Percentiles rank a stretch among this genome's conserved stretches.
phyloP scores from a whole-genome alignment of 30 jellyfish, hydroid and myxozoan genomes.

The Pseudorhiza aurosa region DNA sequence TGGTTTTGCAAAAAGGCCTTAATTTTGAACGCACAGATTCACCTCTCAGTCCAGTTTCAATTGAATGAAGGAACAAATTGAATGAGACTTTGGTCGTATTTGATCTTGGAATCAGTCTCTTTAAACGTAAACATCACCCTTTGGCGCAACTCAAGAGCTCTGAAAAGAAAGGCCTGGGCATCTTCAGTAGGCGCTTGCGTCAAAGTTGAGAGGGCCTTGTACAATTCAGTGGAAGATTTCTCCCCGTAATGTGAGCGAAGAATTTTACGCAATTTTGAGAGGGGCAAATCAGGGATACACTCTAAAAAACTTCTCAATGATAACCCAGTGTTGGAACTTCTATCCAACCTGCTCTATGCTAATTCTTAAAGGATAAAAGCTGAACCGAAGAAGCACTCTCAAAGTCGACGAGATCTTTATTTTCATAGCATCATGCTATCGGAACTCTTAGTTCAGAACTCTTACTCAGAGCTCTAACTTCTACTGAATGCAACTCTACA shows the following conservation, averaged over 20 bases:
- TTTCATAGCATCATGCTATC: no score
- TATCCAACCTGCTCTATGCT: no score
- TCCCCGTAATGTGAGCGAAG: constrained; percentile 32
- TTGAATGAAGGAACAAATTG: constrained; percentile 38
- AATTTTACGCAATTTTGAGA: constrained; percentile 36
- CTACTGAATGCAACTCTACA: no score
- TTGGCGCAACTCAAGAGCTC: constrained; percentile 55
- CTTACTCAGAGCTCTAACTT: no score
- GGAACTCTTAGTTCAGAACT: no score
- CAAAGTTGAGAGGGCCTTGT: constrained; percentile 20
- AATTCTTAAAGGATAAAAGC: no score
- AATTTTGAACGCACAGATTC: constrained; percentile 36
- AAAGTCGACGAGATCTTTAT: no score
- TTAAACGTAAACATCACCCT: constrained; percentile 40
- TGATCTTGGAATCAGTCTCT: constrained; percentile 37
- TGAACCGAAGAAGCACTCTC: no score
- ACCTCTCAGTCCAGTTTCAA: constrained; percentile 48
- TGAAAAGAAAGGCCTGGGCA: constrained; percentile 21
- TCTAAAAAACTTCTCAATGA: constrained; percentile 30
- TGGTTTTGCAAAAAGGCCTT: constrained; percentile 42
- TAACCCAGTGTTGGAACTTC: constrained; percentile 26
- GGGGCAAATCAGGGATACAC: constrained; percentile 21
- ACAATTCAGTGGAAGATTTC: constrained; percentile 33
- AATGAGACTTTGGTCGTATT: constrained; percentile 37
- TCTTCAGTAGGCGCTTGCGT: constrained; percentile 34